These are phyloP conservation scores for Myotis lucifugus DNA, from an alignment of 2,113 vertebrate genomes.

Conservation along the genomic window DNA sequence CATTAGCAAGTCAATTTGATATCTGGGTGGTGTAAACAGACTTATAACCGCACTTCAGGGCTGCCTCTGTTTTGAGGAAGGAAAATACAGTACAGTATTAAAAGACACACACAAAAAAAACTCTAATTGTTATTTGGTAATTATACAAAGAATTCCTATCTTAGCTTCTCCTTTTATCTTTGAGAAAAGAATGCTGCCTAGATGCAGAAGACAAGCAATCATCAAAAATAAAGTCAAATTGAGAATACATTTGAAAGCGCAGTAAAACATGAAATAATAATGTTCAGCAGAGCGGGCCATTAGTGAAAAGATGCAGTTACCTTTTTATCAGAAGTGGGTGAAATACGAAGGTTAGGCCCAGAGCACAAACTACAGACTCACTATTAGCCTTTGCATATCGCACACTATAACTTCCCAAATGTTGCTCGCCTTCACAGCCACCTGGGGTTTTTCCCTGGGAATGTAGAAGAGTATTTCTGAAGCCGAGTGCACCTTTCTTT, in stretches of 20 bases:
- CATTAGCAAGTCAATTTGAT: slow-evolving; percentile 99
- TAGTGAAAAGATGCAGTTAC: not conserved
- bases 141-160: slow-evolving; percentile 81
- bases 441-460: slow-evolving; percentile 34
- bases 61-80: slow-evolving; percentile 86
- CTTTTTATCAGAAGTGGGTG: not conserved
- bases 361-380: not conserved
- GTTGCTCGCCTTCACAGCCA: not conserved
- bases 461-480: slow-evolving; percentile 50
- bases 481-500: slow-evolving; percentile 3
- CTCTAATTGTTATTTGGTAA: slow-evolving; percentile 82
- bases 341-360: slow-evolving; percentile 43
- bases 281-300: not conserved
- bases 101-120: slow-evolving; percentile 78
- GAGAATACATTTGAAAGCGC: slow-evolving; percentile 63
- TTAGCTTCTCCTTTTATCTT: slow-evolving; percentile 70
- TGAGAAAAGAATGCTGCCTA: slow-evolving; percentile 51
- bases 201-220: slow-evolving; percentile 63
- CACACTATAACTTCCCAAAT: not conserved
- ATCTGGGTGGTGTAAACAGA: slow-evolving; percentile 98
- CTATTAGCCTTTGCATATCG: not conserved
- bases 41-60: slow-evolving; percentile 88
- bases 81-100: slow-evolving; percentile 84
- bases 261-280: slow-evolving; percentile 27
- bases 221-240: slow-evolving; percentile 65